A percentile compares a stretch with the other conserved stretches of the same genome.
phyloP scores from a whole-genome alignment of 2,888 invertebrate species.

The Dendrolimus houi region DNA sequence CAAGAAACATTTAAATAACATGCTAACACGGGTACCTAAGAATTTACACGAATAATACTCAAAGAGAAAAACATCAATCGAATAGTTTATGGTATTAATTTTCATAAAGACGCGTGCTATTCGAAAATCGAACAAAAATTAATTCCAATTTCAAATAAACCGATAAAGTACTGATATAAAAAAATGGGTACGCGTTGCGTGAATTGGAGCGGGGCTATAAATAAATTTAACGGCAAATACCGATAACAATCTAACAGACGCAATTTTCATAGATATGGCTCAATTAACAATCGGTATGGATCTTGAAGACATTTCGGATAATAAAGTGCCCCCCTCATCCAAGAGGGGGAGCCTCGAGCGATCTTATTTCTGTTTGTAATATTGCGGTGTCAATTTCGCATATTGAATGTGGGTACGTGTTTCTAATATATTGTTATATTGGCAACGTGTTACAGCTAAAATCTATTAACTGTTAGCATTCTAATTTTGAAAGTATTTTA shows the following conservation, averaged over 20 bases:
- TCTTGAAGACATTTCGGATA: constrained; percentile 72
- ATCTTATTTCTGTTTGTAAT: constrained; percentile 75
- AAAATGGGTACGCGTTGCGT: not conserved
- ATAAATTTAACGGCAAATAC: constrained; percentile 69
- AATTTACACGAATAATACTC: too few relatives aligned
- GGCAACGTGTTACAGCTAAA: not conserved
- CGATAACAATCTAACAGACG: constrained; percentile 69
- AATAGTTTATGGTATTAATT: too few relatives aligned
- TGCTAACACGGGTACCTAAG: too few relatives aligned
- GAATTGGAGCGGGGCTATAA: constrained; percentile 17
- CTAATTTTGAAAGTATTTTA: not conserved
- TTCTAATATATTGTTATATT: constrained; percentile 5
- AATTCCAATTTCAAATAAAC: not conserved
- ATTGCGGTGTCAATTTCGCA: constrained; percentile 75
- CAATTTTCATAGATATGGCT: constrained; percentile 75
- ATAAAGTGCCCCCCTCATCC: constrained; percentile 47
- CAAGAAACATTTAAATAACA: too few relatives aligned
- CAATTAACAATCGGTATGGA: constrained; percentile 76
- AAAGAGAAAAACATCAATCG: too few relatives aligned
- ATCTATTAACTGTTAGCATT: not conserved
- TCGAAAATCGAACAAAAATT: not conserved
- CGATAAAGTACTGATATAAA: constrained; percentile 7
- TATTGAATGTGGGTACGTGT: constrained; percentile 41
- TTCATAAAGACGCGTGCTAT: too few relatives aligned
- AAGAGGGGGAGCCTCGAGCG: constrained; percentile 48